These are phyloP conservation scores for Gallinago jamesoni DNA, from an alignment of 2,113 vertebrate genomes.

Conservation along the genomic window DNA sequence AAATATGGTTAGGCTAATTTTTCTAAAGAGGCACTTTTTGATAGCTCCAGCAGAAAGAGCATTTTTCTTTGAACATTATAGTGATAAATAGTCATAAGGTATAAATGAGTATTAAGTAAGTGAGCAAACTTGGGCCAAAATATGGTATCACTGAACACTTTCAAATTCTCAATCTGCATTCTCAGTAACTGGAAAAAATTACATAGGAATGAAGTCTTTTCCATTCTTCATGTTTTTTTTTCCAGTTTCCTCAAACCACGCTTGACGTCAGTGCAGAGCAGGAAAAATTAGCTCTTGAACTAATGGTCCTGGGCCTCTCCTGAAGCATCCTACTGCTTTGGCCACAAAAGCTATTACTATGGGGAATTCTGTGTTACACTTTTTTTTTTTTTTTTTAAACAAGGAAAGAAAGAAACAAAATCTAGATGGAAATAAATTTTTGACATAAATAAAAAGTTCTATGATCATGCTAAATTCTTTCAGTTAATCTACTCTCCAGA, in stretches of 20 bases:
- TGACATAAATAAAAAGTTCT: neutral
- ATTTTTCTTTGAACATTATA: neutral
- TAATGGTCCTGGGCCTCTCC: neutral
- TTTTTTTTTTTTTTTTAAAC: neutral
- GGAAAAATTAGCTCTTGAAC: neutral
- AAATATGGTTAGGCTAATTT: neutral
- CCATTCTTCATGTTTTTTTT: neutral
- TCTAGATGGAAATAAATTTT: neutral
- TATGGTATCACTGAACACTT: neutral
- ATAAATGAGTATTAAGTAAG: neutral
- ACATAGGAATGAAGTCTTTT: neutral
- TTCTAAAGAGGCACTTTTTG: neutral
- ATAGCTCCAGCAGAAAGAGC: neutral
- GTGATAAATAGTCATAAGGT: neutral
- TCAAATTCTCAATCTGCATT: neutral
- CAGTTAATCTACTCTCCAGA: neutral
- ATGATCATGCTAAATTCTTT: neutral
- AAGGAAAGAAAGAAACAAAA: neutral
- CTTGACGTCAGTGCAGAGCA: neutral
- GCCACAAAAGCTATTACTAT: neutral
- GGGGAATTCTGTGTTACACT: neutral
- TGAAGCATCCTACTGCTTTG: neutral
- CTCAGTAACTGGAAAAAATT: neutral
- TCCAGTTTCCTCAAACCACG: neutral
- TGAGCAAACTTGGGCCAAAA: neutral